Conservation (phyloP, 2,888 invertebrate genomes). For the Alloplasta piceator region DNA sequence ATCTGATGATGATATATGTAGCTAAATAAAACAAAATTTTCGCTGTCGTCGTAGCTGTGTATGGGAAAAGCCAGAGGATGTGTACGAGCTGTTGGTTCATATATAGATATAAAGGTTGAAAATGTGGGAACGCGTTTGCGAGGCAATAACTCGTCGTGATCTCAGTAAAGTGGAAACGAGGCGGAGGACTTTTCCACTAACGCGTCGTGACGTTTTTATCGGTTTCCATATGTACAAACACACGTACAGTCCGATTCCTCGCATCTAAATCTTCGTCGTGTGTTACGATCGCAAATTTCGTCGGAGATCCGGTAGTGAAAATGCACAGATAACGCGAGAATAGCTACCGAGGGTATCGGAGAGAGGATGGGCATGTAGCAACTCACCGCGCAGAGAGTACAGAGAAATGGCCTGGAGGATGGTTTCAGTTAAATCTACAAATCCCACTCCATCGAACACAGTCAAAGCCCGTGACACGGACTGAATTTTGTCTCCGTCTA, state of each 20-base stretch:
- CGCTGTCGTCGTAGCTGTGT: no score
- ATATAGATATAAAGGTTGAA: slow-evolving; percentile 7
- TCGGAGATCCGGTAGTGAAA: slow-evolving; percentile 43
- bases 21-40: no score
- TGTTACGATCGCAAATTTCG: slow-evolving; percentile 56
- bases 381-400: slow-evolving; percentile 8
- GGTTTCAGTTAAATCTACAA: slow-evolving; percentile 55
- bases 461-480: slow-evolving; percentile 35
- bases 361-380: background rate
- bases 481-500: slow-evolving; percentile 39
- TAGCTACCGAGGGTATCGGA: slow-evolving; percentile 9
- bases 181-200: slow-evolving; percentile 34
- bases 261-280: slow-evolving; percentile 53
- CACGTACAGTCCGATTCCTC: slow-evolving; percentile 15
- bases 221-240: slow-evolving; percentile 21
- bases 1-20: no score
- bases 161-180: slow-evolving; percentile 10
- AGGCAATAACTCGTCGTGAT: slow-evolving; percentile 12
- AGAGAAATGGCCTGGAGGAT: slow-evolving; percentile 24
- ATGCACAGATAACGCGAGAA: slow-evolving; percentile 55
- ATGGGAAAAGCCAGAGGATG: no score
- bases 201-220: slow-evolving; percentile 44
- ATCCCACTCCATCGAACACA: slow-evolving; percentile 48
- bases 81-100: no score
- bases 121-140: slow-evolving; percentile 15